These are phyloP conservation scores for Drosophila auraria DNA, from an alignment of 1,140 invertebrate species.

Conservation along the genomic window DNA sequence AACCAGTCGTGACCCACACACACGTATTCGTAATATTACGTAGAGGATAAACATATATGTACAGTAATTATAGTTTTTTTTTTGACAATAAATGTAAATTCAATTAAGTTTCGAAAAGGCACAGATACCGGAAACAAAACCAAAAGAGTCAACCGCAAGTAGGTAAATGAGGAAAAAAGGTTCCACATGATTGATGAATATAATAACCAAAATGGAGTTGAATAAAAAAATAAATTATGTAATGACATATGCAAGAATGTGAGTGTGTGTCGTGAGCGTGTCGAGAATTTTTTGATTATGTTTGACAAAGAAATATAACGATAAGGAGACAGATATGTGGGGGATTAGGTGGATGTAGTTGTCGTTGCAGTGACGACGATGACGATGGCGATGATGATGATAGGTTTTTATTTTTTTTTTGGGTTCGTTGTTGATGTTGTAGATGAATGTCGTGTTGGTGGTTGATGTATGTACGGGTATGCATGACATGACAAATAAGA, in stretches of 20 bases:
- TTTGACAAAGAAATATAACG: conserved; percentile 46
- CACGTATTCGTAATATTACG: conserved; percentile 36
- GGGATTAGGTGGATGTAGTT: conserved; percentile 38
- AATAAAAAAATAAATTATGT: conserved; percentile 68
- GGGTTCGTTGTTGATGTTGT: conserved; percentile 57
- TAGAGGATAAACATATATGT: conserved; percentile 60
- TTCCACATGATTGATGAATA: conserved; percentile 76
- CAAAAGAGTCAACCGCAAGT: conserved; percentile 57
- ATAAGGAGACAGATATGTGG: conserved; percentile 41
- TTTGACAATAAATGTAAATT: conserved; percentile 72
- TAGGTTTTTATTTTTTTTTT: conserved; percentile 41
- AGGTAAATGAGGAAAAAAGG: conserved; percentile 54
- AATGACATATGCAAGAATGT: conserved; percentile 54
- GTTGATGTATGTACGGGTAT: conserved; percentile 39
- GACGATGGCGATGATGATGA: conserved; percentile 14
- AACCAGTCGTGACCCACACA: conserved; percentile 71
- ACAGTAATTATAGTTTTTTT: conserved; percentile 69
- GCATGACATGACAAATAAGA: conserved; percentile 47
- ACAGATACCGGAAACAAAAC: conserved; percentile 73
- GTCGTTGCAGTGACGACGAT: conserved; percentile 56
- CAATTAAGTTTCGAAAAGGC: conserved; percentile 73
- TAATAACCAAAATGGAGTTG: conserved; percentile 57
- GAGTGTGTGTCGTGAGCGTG: conserved; percentile 56
- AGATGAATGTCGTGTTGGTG: conserved; percentile 52
- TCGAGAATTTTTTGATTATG: conserved; percentile 68